Evolutionary conservation across 1,140 invertebrate species (phyloP), one percentile per base, ranked within the genome.

Genomic region (Lethocerus indicus): DNA sequence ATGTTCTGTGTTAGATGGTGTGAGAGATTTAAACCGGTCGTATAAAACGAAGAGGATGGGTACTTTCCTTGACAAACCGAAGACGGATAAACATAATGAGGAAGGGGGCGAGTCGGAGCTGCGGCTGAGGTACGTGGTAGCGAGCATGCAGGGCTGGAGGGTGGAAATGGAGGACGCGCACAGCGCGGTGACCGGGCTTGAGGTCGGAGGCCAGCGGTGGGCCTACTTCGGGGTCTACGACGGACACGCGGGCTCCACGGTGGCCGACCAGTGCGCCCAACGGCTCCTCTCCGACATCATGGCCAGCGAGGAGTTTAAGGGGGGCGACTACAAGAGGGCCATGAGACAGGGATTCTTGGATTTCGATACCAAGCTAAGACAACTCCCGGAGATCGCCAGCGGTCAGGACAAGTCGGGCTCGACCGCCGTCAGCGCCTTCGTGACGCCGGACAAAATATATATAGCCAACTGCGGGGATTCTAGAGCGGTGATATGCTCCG

Each of bases 71-170:
- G n/a, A n/a, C n/a, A n/a, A n/a, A n/a, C n/a, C n/a, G n/a, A n/a
- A n/a, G n/a, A n/a, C n/a, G n/a, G n/a, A n/a, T n/a, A n/a, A n/a
- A n/a, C n/a, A n/a, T n/a, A n/a, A n/a, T n/a, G n/a, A n/a, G n/a
- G n/a, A n/a, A n/a, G n/a, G n/a, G n/a, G n/a, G n/a, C n/a, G n/a
- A n/a, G n/a, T n/a, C n/a, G n/a, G n/a, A n/a, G n/a, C n/a, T n/a
- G n/a, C n/a, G n/a, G n/a, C n/a, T n/a, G n/a, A n/a, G n/a, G n/a
- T n/a, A n/a, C n/a, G n/a, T n/a, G n/a, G n/a, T n/a, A n/a, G n/a
- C n/a, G n/a, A n/a, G n/a, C n/a, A 96, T 97, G 92, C 85, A 98
- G 66, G 95, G 95, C 37, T 99, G 95, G 95, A 74, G 95, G 49
- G 81, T 91, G 58, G 92, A 97, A 64, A 95, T 94, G 91, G 95